Base-by-base conservation (phyloP, 2,113 vertebrate species). In the Leucoraja erinaceus region DNA sequence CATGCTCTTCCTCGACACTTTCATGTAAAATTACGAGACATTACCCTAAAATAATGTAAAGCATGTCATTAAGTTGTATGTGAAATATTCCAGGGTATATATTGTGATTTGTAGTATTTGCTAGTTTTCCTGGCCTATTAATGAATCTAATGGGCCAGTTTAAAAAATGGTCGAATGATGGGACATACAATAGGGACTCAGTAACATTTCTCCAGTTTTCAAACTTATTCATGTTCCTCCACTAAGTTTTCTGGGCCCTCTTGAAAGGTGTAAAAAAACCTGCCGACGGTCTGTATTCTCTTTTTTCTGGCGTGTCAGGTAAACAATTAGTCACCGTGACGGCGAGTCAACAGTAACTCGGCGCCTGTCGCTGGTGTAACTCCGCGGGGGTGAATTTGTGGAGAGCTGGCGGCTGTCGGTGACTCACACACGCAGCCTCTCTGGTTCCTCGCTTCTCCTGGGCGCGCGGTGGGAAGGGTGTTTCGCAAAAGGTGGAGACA, bases 401-500 rank as follows among this genome's bases (percentile, higher is more conserved):
- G 33, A 61, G 54, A 25, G 6, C 7, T 18, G 28, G 20, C n/a
- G 66, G 63, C 9, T 38, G 4, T 28, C 86, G 1, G 61, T 90
- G 88, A 90, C n/a, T 90, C 88, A 90, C 68, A 33, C 59, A 31
- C 20, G 28, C 81, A 63, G 14, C 10, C 11, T 14, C 28, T 7
- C 5, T 12, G 28, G 25, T 63, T 86, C n/a, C 33, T 22, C 25
- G 66, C 31, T 11, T 54, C 31, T 91, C 72, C 70, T 22, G 22
- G 66, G 22, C 90, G 33, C 68, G 47, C 68, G 22, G 90, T 25
- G 66, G 38, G 66, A 28, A 91, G 9, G 66, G 38, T 25, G 90
- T 91, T 91, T 91, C 68, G 33, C 90, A 28, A 72, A 91, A 91
- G 90, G 90, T 54, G 66, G 88, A 91, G 88, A 91, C 66, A 72